Conservation (phyloP, 1,140 invertebrate genomes). For the Drosophila ercepeae region DNA sequence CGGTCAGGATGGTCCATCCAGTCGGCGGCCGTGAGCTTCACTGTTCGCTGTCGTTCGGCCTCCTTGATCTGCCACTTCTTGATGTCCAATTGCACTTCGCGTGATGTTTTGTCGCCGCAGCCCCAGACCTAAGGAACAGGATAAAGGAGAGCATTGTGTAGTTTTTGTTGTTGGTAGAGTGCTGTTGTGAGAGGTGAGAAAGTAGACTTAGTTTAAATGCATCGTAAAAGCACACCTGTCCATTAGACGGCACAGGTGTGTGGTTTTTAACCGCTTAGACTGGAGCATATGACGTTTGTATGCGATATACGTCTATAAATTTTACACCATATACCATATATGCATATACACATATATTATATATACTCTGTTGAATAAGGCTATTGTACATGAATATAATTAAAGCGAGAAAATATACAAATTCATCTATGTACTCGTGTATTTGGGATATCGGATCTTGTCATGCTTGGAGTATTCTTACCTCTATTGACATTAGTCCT, state of each 20-base stretch:
- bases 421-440: no score
- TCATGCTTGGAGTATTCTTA: conserved; percentile 63
- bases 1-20: conserved; percentile 97
- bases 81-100: conserved; percentile 92
- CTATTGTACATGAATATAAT: conserved; percentile 66
- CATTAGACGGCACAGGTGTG: conserved; percentile 28
- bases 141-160: conserved; percentile 22
- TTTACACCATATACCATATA: conserved; percentile 62
- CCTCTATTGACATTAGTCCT: conserved; percentile 86
- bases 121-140: conserved; percentile 90
- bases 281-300: conserved; percentile 56
- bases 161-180: conserved; percentile 72
- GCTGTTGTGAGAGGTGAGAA: conserved; percentile 52
- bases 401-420: conserved; percentile 60
- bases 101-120: conserved; percentile 89
- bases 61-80: conserved; percentile 96
- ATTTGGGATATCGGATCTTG: no score
- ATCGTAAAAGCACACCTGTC: conserved; percentile 25
- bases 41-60: conserved; percentile 90
- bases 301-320: conserved; percentile 54
- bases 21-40: conserved; percentile 92
- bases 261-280: conserved; percentile 68
- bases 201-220: conserved; percentile 65
- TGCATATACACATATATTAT: conserved; percentile 48
- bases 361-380: conserved; percentile 71